These are phyloP conservation scores for Papilio aristodemus DNA, from an alignment of 1,140 invertebrate genomes.

Conservation along the genomic window DNA sequence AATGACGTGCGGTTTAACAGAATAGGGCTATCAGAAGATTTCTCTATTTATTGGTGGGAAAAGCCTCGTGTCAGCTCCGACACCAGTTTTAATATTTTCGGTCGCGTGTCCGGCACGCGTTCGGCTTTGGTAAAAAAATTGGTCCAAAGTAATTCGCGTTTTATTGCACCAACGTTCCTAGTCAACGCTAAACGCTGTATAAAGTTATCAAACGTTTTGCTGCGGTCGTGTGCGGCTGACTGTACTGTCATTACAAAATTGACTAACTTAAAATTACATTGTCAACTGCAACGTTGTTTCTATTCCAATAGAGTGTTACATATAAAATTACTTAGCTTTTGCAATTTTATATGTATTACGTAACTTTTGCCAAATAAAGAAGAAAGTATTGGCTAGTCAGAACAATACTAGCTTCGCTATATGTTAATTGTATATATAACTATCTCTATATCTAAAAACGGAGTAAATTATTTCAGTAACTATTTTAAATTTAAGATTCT, in stretches of 20 bases:
- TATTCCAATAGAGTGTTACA: conserved; percentile 4
- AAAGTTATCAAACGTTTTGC: conserved; percentile 45
- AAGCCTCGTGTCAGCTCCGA: conserved; percentile 77
- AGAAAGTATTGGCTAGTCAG: too few species aligned
- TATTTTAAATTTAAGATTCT: too few species aligned
- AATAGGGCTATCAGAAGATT: conserved; percentile 65
- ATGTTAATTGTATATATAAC: too few species aligned
- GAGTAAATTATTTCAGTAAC: too few species aligned
- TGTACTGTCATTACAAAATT: conserved; percentile 59
- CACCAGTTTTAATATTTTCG: conserved; percentile 79
- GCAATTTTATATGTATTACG: too few species aligned
- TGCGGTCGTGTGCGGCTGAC: conserved; percentile 51
- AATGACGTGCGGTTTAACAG: conserved; percentile 33
- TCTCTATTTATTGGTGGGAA: conserved; percentile 79
- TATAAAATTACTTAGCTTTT: neutral
- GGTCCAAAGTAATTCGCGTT: conserved; percentile 70
- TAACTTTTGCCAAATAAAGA: too few species aligned
- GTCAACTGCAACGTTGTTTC: conserved; percentile 38
- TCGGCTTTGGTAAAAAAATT: conserved; percentile 76
- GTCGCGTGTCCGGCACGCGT: conserved; percentile 67
- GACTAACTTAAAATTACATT: conserved; percentile 47
- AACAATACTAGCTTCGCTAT: too few species aligned
- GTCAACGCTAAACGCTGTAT: conserved; percentile 63
- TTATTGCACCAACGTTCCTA: conserved; percentile 68
- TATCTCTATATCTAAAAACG: too few species aligned